Base-by-base conservation (phyloP, 1,140 invertebrate genomes). In the Charaxes varanes region DNA sequence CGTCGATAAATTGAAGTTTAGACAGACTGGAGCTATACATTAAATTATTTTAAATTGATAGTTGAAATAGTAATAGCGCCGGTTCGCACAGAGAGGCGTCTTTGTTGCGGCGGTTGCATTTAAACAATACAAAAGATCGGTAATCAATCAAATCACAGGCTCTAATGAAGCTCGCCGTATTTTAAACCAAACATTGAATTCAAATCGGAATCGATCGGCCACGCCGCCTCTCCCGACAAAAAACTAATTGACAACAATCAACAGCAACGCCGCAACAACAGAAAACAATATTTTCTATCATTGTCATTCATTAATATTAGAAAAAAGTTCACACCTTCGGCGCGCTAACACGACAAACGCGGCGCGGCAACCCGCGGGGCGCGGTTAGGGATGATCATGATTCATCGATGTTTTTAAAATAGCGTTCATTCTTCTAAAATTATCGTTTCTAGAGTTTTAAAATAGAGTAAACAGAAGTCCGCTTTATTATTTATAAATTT, bases 221-320 rank as follows among this genome's bases (percentile, higher is more conserved):
- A 73, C 71, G 67, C 63, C 66, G 57, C 60, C 67, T 70, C 64
- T 53, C 51, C 36, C 55, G 62, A 76, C 68, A 77, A 79, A 81
- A 77, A 79, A 73, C 65, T 74, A 81, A 79, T 79, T 81, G 73
- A 81, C 71, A 79, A 79, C 71, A 74, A 78, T 78, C 74, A 79
- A 78, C 66, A 73, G 40, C 69, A 65, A 61, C 67, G 65, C n/a
- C n/a, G n/a, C n/a, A n/a, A n/a, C 64, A 71, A 79, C 64, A 82
- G 79, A 79, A 77, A 78, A 82, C 70, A 76, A 77, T 79, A 72
- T 79, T 79, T 79, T 73, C 72, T 81, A 77, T 78, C 64, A 79
- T 79, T 82, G 74, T 82, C 72, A 78, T 79, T 79, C 79, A 81
- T 79, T 77, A 77, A 71, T 50, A 61, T 74, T 78, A 68, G 62